Evolutionary conservation across 1,140 invertebrate genomes (phyloP), one percentile per base, ranked within the genome.

Genomic region (Eurosta solidaginis): DNA sequence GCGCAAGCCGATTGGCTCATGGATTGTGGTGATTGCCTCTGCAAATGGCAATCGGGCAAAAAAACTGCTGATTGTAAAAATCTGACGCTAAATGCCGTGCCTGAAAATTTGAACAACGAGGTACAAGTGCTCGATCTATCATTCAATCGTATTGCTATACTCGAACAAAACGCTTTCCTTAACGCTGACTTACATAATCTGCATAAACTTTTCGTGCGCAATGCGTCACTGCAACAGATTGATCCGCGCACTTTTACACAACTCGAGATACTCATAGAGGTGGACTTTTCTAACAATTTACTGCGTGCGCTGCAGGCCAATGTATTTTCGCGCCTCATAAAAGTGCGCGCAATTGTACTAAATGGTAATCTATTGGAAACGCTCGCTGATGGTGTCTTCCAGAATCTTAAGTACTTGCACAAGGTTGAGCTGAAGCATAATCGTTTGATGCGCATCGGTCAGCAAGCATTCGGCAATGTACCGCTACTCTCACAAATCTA

Each of bases 211-310:
- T 90, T 92, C 78, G 84, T 96, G 33, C 89, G 89, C 59, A 92
- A 93, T 80, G 94, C 93, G 83, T 90, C 91, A 47, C 89, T 97
- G 17, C 88, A 90, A 68, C 88, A 88, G 1, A 89, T 97, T 3
- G 89, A 94, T 79, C 90, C 90, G 63, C 90, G 91, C 52, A 94
- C 94, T 0, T 94, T 97, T 81, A 91, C 89, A 63, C 92, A 92
- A 20, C 89, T 97, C 7, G 90, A 91, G 68, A 93, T 96, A 79
- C 89, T 97, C 74, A 94, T 96, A 36, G 94, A 96, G 87, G 88
- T 97, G 20, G 94, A 97, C 85, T 85, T 97, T 25, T 94, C 94
- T 3, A 90, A 91, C 78, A 97, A 97, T 86, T 88, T 90, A 0
- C 90, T 97, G 6, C 89, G 88, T 54, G 90, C 88, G 1, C 85